phyloP scores from a whole-genome alignment of 2,113 vertebrate genomes.

The Tragelaphus strepsiceros region DNA sequence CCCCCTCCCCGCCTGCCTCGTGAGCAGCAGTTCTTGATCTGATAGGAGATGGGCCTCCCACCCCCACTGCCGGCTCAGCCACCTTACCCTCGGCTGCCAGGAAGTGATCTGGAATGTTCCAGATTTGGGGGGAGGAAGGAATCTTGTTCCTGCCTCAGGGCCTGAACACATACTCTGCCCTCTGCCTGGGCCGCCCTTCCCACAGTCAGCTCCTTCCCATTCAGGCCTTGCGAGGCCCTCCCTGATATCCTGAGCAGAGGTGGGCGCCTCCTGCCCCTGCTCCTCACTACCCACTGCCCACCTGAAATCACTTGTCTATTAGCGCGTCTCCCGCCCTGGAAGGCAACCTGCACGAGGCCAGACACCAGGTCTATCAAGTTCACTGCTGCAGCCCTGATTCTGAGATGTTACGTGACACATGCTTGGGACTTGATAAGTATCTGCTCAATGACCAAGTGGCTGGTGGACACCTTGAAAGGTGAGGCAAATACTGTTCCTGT shows the following conservation, averaged over 20 bases:
- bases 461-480: background rate
- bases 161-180: background rate
- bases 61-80: background rate
- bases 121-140: background rate
- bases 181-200: background rate
- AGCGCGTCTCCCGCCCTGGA: background rate
- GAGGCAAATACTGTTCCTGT: background rate
- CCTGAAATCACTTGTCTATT: background rate
- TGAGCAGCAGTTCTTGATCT: background rate
- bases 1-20: background rate
- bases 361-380: accelerated
- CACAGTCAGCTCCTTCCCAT: background rate
- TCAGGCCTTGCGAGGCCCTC: background rate
- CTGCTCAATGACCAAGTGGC: background rate
- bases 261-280: too few species aligned
- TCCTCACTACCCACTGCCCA: background rate
- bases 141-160: background rate
- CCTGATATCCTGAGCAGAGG: background rate
- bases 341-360: background rate
- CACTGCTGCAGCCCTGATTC: background rate
- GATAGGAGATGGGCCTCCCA: background rate
- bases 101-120: background rate
- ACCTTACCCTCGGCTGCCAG: background rate
- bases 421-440: background rate
- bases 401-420: background rate